A percentile compares a stretch with the other conserved stretches of the same genome.
Conservation (phyloP, 2,797 vertebrate species). For the Syngnathus rostellatus region DNA sequence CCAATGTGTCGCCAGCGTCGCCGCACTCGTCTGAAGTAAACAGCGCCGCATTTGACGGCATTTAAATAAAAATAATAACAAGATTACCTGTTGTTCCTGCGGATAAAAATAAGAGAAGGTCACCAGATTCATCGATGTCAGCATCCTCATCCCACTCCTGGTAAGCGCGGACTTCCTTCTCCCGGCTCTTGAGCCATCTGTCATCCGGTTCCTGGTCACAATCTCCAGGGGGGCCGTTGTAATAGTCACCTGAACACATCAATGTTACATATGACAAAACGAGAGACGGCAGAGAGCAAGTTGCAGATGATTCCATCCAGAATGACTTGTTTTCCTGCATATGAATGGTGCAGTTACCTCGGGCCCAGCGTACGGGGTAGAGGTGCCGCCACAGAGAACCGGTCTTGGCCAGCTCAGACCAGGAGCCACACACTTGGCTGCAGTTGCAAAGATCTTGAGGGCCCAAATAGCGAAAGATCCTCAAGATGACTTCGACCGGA, state of each 20-base stretch:
- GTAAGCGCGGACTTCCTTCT: constrained; percentile 85
- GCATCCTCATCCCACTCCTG: constrained; percentile 97
- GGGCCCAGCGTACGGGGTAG: constrained; percentile 91
- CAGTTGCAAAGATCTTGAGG: constrained; percentile 88
- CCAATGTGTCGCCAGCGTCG: constrained; percentile 69
- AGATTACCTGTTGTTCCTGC: too few relatives aligned
- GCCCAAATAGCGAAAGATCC: constrained; percentile 83
- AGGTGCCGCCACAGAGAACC: constrained; percentile 94
- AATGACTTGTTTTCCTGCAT: too few relatives aligned
- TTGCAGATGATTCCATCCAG: too few relatives aligned
- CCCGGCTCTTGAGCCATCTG: constrained; percentile 83
- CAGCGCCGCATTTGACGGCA: not conserved
- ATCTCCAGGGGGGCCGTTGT: constrained; percentile 75
- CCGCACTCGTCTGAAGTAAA: not conserved
- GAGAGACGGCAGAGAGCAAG: not conserved
- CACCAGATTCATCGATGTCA: constrained; percentile 94
- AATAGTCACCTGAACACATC: constrained; percentile 76
- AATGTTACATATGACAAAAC: too few relatives aligned
- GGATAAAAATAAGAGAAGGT: constrained; percentile 1
- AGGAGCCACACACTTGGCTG: constrained; percentile 84
- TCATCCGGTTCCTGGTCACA: constrained; percentile 83
- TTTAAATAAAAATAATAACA: not conserved
- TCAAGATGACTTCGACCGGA: constrained; percentile 89
- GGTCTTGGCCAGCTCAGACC: constrained; percentile 83
- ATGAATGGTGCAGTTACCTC: constrained; percentile 67